Evolutionary conservation across 2,797 vertebrate species (phyloP).

Genomic region (Sorex maritimensis): DNA sequence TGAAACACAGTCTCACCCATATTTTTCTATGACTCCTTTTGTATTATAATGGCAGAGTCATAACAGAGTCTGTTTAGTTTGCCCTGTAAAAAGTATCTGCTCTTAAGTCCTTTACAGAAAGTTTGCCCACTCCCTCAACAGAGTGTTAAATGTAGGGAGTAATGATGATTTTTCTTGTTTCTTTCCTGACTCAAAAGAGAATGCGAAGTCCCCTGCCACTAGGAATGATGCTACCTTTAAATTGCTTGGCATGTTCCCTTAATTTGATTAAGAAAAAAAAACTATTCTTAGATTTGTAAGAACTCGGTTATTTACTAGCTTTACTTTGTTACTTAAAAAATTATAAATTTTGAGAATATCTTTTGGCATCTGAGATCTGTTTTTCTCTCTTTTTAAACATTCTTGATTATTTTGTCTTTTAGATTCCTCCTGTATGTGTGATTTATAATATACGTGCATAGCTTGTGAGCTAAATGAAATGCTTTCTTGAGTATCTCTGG

Average conservation of each 20-base stretch:
- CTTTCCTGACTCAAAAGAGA: not conserved
- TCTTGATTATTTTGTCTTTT: conserved; percentile 39
- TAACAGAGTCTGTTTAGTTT: not conserved
- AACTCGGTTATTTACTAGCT: conserved; percentile 5
- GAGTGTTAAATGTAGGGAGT: not conserved
- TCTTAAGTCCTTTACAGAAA: not conserved
- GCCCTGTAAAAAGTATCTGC: not conserved
- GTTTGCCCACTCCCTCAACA: not conserved
- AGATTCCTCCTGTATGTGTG: not conserved
- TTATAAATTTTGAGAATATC: conserved; percentile 22
- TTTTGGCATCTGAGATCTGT: not conserved
- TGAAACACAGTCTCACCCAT: not conserved
- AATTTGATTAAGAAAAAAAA: conserved; percentile 39
- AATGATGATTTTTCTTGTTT: not conserved
- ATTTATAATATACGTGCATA: not conserved
- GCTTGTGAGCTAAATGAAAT: not conserved
- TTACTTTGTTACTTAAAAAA: conserved; percentile 36
- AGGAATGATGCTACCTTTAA: not conserved
- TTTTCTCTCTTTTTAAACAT: conserved; percentile 31
- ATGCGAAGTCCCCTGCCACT: too few relatives aligned
- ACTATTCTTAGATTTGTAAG: conserved; percentile 43
- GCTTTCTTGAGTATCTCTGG: not conserved
- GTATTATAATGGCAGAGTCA: not conserved
- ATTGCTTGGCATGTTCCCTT: not conserved
- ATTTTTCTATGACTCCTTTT: conserved; percentile 3